Base-by-base conservation (phyloP, 2,113 vertebrate genomes). In the Bambusicola thoracicus region DNA sequence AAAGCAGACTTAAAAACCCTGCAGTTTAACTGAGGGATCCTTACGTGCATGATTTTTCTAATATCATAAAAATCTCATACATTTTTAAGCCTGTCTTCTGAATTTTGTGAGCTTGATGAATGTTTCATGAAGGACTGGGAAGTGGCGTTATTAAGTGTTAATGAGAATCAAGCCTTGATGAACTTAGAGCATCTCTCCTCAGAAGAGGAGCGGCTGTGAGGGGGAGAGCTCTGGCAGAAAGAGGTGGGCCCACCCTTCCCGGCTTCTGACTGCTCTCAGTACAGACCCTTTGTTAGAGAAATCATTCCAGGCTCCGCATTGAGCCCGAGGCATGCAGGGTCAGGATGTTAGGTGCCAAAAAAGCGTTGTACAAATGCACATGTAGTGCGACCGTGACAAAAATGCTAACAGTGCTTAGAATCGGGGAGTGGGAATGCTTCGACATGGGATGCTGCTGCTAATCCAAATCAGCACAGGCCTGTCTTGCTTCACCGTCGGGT, bases 91-190 rank as follows among this genome's bases (percentile, higher is more conserved):
- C 75, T 38, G 8, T 80, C 79, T 89, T 63, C 56, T 75, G 75
- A 87, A 41, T 93, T 93, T 80, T 49, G 29, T 82, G 85, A 85
- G 70, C 34, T 38, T 81, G 72, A 74, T 93, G 41, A 89, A 92
- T 92, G 81, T 93, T 94, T 93, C 72, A 80, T 93, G 75, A 83
- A 77, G 68, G 25, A 24, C 72, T 83, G 46, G 46, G 89, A 78
- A 82, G 89, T 67, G 67, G 78, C 76, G 36, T 89, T 97, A 92
- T 89, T 87, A 94, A 92, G 75, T 61, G 95, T 91, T 85, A 91
- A 91, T 79, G 87, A 95, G 84, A 93, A 89, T 84, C n/a, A 49
- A 90, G 70, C 74, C 81, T 89, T 89, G 85, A 91, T 92, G 79
- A 89, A 89, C 73, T 85, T 82, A 25, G 2, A 69, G 36, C 63